Evolutionary conservation across 2,113 vertebrate genomes (phyloP).

Genomic region (Bungarus multicinctus): DNA sequence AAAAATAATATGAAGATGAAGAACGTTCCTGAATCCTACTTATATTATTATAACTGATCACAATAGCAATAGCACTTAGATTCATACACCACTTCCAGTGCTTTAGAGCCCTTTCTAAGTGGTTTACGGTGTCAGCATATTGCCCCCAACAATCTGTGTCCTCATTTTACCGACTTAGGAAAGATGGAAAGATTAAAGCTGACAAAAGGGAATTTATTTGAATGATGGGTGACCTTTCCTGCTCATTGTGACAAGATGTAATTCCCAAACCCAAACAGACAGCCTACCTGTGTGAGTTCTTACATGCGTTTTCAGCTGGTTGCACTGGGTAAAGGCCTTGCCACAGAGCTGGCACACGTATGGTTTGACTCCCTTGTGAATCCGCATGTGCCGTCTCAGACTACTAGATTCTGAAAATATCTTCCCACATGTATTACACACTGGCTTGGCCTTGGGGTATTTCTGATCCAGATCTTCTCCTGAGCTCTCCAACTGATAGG

Average conservation of each 20-base stretch:
- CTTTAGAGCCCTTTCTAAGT: no score
- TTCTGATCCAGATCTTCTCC: constrained; percentile 71
- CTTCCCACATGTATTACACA: constrained; percentile 89
- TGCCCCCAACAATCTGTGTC: no score
- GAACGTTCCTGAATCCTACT: not conserved
- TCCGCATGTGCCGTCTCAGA: constrained; percentile 92
- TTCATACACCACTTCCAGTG: no score
- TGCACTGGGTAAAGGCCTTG: constrained; percentile 94
- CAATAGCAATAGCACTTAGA: no score
- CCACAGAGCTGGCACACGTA: constrained; percentile 93
- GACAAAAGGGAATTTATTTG: not conserved
- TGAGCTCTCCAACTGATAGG: constrained; percentile 64
- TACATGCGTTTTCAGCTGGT: constrained; percentile 96
- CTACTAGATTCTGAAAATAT: constrained; percentile 93
- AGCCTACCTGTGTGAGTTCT: constrained; percentile 94
- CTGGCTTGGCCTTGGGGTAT: constrained; percentile 77
- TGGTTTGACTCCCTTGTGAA: constrained; percentile 95
- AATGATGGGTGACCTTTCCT: not conserved
- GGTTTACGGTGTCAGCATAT: no score
- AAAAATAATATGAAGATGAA: not conserved
- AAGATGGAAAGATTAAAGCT: not conserved
- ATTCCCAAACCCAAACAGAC: not conserved
- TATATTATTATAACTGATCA: not conserved
- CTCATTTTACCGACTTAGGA: no score
- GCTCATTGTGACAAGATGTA: not conserved